Base-by-base conservation (phyloP, 2,113 vertebrate species). In the Solenodon paradoxus region DNA sequence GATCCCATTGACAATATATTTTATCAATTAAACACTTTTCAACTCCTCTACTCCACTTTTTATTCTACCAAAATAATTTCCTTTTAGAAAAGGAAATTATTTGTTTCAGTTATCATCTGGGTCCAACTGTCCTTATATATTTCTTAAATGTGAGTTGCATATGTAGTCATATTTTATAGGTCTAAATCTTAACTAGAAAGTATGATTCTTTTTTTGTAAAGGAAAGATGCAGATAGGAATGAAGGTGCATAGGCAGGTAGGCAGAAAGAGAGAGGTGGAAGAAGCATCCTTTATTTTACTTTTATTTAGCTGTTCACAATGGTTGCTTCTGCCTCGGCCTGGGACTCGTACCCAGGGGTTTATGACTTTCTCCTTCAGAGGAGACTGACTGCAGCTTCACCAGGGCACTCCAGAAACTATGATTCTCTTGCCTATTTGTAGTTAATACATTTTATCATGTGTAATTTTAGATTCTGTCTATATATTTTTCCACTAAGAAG, bases 11-110 rank as follows among this genome's bases (percentile, higher is more conserved):
- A 94, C 17, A 92, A 93, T 80, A 79, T 35, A 74, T 51, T 72
- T 88, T 92, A 94, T 83, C 81, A 78, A 17, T 71, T 78, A 96
- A 85, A 57, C n/a, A 32, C 61, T 63, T 90, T 75, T 57, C 19
- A 92, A 83, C 15, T 10, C 30, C 78, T 80, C n/a, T 17, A 77
- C 51, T 84, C 42, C 59, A n/a, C 83, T 30, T 81, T 71, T 66
- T 77, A 82, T 64, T 64, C 91, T 71, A 55, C 4, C n/a, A 0
- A 92, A 91, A 90, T 84, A 57, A 78, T 66, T 72, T 82, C 88
- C 45, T 68, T 81, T 80, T 45, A 71, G 20, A 83, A n/a, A n/a
- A n/a, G n/a, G n/a, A n/a, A 91, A 88, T 92, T 13, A 88, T 49
- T 77, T 85, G 45, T 61, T 80, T 49, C n/a, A 68, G 15, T 28